These are phyloP conservation scores for Brenthis ino DNA, from an alignment of 2,888 invertebrate genomes.

Conservation along the genomic window DNA sequence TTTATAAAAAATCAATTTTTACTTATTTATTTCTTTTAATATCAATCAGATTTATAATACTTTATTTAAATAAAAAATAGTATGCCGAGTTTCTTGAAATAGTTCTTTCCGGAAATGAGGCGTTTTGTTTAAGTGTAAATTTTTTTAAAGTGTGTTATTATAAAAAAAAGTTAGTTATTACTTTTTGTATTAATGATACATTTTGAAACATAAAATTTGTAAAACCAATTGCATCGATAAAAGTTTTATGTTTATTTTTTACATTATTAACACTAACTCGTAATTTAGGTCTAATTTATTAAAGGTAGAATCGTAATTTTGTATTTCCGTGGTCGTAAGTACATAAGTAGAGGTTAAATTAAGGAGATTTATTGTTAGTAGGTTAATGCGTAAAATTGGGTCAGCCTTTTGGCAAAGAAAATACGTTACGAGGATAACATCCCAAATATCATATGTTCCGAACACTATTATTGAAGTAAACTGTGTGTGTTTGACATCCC, in stretches of 20 bases:
- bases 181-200: too few relatives aligned
- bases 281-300: slow-evolving; percentile 26
- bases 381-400: slow-evolving; percentile 10
- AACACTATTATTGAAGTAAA: background rate
- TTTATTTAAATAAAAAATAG: too few relatives aligned
- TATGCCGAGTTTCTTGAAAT: too few relatives aligned
- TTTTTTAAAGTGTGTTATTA: too few relatives aligned
- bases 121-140: too few relatives aligned
- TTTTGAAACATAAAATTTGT: too few relatives aligned
- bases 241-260: slow-evolving; percentile 1
- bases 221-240: background rate
- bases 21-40: too few relatives aligned
- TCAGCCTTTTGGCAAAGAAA: slow-evolving; percentile 8
- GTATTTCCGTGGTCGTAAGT: slow-evolving; percentile 15
- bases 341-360: slow-evolving; percentile 13
- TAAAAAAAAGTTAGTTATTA: too few relatives aligned
- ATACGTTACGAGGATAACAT: slow-evolving; percentile 7
- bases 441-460: background rate
- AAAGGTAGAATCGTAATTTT: slow-evolving; percentile 17
- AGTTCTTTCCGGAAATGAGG: too few relatives aligned
- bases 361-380: slow-evolving; percentile 15
- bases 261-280: slow-evolving; percentile 1
- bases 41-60: too few relatives aligned
- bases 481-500: background rate
- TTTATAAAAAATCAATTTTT: too few relatives aligned